phyloP scores from a whole-genome alignment of 2,113 vertebrate species.

The Microtus ochrogaster region DNA sequence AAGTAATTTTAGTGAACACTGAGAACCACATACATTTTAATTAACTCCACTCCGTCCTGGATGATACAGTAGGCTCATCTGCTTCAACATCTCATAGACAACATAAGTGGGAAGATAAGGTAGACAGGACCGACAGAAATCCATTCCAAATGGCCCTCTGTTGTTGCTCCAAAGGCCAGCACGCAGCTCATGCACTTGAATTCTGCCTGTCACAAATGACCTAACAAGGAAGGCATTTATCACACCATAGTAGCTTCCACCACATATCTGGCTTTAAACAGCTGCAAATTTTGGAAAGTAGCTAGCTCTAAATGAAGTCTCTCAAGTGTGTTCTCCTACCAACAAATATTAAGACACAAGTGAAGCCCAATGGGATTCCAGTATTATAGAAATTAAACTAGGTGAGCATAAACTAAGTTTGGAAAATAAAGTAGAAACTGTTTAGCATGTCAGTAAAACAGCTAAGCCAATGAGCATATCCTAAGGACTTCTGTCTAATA shows the following conservation, averaged over 20 bases:
- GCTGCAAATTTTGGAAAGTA: slow-evolving; percentile 75
- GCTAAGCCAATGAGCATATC: not conserved
- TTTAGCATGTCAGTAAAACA: slow-evolving; percentile 44
- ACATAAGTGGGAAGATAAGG: slow-evolving; percentile 41
- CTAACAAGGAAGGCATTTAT: slow-evolving; percentile 39
- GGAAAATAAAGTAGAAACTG: slow-evolving; percentile 32
- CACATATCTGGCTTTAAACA: slow-evolving; percentile 71
- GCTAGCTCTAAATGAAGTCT: slow-evolving; percentile 59
- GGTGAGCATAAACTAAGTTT: slow-evolving; percentile 13
- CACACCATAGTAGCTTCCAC: slow-evolving; percentile 56
- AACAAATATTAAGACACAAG: slow-evolving; percentile 58
- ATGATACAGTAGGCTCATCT: slow-evolving; percentile 56
- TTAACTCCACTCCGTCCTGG: slow-evolving; percentile 73
- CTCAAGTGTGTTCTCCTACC: slow-evolving; percentile 29
- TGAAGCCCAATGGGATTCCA: slow-evolving; percentile 28
- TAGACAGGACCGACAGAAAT: slow-evolving; percentile 73
- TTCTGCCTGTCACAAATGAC: slow-evolving; percentile 67
- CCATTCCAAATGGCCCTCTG: slow-evolving; percentile 62
- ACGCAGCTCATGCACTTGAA: slow-evolving; percentile 65
- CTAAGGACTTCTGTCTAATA: slow-evolving; percentile 23
- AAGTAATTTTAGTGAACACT: slow-evolving; percentile 71
- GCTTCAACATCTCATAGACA: slow-evolving; percentile 69
- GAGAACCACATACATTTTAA: slow-evolving; percentile 80
- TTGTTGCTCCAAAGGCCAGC: slow-evolving; percentile 27
- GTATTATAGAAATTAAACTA: slow-evolving; percentile 48